These are phyloP conservation scores for Macrostomum cliftonense DNA, from an alignment of 2,888 invertebrate genomes.

Conservation along the genomic window DNA sequence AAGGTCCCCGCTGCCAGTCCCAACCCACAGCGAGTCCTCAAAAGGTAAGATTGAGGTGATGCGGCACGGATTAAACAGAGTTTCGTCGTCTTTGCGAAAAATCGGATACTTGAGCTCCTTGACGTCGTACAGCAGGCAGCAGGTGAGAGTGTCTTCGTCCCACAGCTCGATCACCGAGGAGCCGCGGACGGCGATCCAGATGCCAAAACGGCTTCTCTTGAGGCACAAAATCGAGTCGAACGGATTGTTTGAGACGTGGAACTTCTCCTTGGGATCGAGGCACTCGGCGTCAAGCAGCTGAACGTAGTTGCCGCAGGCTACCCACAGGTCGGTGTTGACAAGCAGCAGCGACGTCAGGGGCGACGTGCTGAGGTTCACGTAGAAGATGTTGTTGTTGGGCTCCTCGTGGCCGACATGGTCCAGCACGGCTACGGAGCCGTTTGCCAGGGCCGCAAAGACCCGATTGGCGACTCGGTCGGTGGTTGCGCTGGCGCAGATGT, in stretches of 20 bases:
- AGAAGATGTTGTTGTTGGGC: constrained; percentile 35
- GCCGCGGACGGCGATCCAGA: constrained; percentile 40
- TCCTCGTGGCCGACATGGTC: constrained; percentile 28
- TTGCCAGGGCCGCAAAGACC: constrained; percentile 40
- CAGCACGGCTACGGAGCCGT: constrained; percentile 41
- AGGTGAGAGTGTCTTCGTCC: constrained; percentile 36
- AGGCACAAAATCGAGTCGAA: constrained; percentile 39
- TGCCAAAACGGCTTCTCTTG: constrained; percentile 32
- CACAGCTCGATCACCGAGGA: constrained; percentile 42
- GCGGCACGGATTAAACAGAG: constrained; percentile 28
- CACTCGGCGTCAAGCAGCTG: constrained; percentile 39
- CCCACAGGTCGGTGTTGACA: constrained; percentile 37
- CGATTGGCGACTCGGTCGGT: constrained; percentile 20
- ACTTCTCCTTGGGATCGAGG: constrained; percentile 33
- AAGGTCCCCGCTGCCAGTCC: constrained; percentile 40
- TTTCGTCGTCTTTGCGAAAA: constrained; percentile 28
- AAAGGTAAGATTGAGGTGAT: constrained; percentile 36
- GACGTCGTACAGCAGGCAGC: constrained; percentile 41
- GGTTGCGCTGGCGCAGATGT: constrained; percentile 30
- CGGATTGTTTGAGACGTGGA: constrained; percentile 40
- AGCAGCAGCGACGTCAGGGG: constrained; percentile 38
- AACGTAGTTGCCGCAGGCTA: constrained; percentile 40
- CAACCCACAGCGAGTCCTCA: constrained; percentile 38
- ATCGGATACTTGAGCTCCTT: constrained; percentile 24
- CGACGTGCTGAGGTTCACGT: constrained; percentile 40